Conservation (phyloP, 2,113 vertebrate species). For the Gasterosteus aculeatus region DNA sequence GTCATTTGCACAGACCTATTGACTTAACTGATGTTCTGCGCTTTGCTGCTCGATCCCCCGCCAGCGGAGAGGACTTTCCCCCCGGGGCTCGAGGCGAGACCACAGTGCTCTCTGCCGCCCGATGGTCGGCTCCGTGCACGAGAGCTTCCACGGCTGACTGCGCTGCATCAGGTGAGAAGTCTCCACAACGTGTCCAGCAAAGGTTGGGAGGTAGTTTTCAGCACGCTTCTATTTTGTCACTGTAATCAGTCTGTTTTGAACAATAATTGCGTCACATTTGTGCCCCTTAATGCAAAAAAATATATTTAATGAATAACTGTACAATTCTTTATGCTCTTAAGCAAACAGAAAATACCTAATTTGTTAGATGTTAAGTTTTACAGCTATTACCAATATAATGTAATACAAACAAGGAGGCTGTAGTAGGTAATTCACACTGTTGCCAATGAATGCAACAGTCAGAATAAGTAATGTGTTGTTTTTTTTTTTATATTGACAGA, state of each 20-base stretch:
- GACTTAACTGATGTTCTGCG: slow-evolving; percentile 42
- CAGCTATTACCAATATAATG: neutral
- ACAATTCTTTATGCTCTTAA: neutral
- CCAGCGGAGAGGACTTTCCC: slow-evolving; percentile 46
- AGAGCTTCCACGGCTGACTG: slow-evolving; percentile 8
- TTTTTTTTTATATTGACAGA: neutral
- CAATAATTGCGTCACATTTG: neutral
- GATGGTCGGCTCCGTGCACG: slow-evolving; percentile 28
- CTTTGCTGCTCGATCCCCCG: slow-evolving; percentile 39
- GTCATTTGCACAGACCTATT: slow-evolving; percentile 47
- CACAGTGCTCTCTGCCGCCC: slow-evolving; percentile 4
- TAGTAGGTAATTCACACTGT: neutral
- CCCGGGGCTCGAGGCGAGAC: slow-evolving; percentile 32
- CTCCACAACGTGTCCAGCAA: neutral
- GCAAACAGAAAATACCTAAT: neutral
- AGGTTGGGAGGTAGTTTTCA: neutral
- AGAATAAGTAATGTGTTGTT: neutral
- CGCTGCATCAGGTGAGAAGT: slow-evolving; percentile 58
- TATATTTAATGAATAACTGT: neutral
- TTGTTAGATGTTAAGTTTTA: neutral
- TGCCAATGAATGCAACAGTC: neutral
- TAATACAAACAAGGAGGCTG: neutral
- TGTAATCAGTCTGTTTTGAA: neutral
- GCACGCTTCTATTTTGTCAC: neutral
- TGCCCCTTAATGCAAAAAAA: neutral